Evolutionary conservation across 2,113 vertebrate species (phyloP).

Genomic region (Esox niger): DNA sequence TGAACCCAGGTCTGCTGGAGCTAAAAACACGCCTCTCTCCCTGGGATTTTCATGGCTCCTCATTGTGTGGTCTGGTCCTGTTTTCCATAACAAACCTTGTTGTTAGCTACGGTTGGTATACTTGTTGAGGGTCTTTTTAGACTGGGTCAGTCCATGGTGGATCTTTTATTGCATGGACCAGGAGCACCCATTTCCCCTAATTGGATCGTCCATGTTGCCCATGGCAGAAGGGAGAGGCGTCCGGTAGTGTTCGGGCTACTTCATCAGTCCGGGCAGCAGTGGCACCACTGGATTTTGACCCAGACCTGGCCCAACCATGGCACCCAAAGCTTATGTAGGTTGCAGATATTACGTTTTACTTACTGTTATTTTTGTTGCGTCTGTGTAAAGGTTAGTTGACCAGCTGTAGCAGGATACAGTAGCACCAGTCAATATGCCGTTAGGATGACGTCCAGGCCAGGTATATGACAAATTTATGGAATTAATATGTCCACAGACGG

Average conservation of each 20-base stretch:
- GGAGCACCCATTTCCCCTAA: slow-evolving; percentile 26
- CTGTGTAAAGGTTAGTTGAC: slow-evolving; percentile 12
- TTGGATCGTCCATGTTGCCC: slow-evolving; percentile 19
- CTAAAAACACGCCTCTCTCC: slow-evolving; percentile 9
- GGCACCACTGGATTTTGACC: slow-evolving; percentile 20
- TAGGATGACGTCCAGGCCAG: slow-evolving; percentile 8
- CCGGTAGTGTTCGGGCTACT: not conserved
- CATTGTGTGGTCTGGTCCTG: slow-evolving; percentile 57
- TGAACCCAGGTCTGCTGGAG: too few species aligned
- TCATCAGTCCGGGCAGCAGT: slow-evolving; percentile 10
- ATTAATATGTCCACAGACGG: too few species aligned
- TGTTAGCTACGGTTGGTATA: slow-evolving; percentile 52
- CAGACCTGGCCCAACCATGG: not conserved
- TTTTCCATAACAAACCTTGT: slow-evolving; percentile 64
- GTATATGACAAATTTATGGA: too few species aligned
- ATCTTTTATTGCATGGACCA: slow-evolving; percentile 35
- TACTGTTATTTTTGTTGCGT: not conserved
- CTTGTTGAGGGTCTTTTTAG: slow-evolving; percentile 40
- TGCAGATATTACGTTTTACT: slow-evolving; percentile 11
- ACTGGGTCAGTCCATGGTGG: slow-evolving; percentile 30
- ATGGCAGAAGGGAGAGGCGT: slow-evolving; percentile 8
- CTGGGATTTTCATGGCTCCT: slow-evolving; percentile 39
- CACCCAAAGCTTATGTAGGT: slow-evolving; percentile 7
- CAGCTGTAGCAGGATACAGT: not conserved
- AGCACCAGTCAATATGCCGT: not conserved